phyloP scores from a whole-genome alignment of 2,797 vertebrate genomes.

The Pristis pectinata region DNA sequence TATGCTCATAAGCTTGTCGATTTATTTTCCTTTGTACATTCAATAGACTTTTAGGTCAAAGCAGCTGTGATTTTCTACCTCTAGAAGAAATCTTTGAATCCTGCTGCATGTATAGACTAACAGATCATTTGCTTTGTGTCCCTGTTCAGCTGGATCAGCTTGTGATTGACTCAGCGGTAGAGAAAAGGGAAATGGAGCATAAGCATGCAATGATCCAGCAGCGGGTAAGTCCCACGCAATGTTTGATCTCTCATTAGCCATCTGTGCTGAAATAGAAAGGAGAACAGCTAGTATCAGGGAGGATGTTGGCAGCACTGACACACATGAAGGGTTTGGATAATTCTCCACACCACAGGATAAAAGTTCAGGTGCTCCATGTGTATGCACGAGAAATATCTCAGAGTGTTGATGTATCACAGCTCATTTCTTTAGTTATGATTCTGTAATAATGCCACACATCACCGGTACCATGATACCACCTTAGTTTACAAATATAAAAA shows the following conservation, averaged over 20 bases:
- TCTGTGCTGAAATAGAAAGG: not conserved
- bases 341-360: not conserved
- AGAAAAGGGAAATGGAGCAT: constrained; percentile 96
- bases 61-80: not conserved
- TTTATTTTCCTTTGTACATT: not conserved
- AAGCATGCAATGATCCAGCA: constrained; percentile 92
- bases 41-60: not conserved
- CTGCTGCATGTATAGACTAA: not conserved
- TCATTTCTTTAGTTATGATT: not conserved
- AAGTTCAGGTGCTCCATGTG: not conserved
- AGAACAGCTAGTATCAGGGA: not conserved
- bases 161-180: constrained; percentile 91
- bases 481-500: not conserved
- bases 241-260: not conserved
- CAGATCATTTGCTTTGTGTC: not conserved
- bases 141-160: constrained; percentile 81
- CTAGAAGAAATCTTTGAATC: not conserved
- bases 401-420: not conserved
- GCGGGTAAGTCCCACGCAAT: constrained; percentile 63
- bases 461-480: not conserved
- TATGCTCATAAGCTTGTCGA: not conserved
- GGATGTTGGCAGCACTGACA: too few species aligned
- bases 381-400: not conserved
- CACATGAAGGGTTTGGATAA: not conserved
- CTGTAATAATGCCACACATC: not conserved